Conservation (phyloP, 2,888 invertebrate species). For the Epsilonema sp. region DNA sequence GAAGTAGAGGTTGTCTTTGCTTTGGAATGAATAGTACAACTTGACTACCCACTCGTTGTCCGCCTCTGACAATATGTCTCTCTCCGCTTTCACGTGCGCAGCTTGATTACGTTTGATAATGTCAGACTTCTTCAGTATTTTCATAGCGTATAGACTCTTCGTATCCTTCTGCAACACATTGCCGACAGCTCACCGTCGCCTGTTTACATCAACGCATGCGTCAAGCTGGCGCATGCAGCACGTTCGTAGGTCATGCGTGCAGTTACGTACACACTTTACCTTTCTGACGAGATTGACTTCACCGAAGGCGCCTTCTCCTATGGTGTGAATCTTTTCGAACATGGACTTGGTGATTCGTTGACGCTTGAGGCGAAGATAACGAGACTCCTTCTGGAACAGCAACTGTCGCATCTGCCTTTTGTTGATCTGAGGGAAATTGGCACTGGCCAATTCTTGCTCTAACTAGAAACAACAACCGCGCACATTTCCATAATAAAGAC, state of each 20-base stretch:
- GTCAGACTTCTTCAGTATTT: slow-evolving; percentile 82
- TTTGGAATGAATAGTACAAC: slow-evolving; percentile 87
- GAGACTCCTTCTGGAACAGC: too few relatives aligned
- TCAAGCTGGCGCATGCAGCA: too few relatives aligned
- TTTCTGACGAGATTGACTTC: slow-evolving; percentile 70
- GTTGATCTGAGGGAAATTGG: too few relatives aligned
- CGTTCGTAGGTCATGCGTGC: too few relatives aligned
- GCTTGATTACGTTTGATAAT: slow-evolving; percentile 91
- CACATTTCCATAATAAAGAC: too few relatives aligned
- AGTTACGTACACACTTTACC: too few relatives aligned
- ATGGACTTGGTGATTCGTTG: slow-evolving; percentile 98
- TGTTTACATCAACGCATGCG: too few relatives aligned
- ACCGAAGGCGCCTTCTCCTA: slow-evolving; percentile 94
- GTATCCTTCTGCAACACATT: too few relatives aligned
- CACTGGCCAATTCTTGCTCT: too few relatives aligned
- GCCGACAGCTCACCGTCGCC: too few relatives aligned
- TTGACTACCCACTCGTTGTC: slow-evolving; percentile 99
- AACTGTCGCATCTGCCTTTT: too few relatives aligned
- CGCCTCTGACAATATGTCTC: slow-evolving; percentile 95
- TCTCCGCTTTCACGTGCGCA: slow-evolving; percentile 95
- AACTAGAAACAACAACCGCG: too few relatives aligned
- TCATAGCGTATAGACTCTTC: slow-evolving; percentile 99
- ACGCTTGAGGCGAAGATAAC: slow-evolving; percentile 81
- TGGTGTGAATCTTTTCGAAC: slow-evolving; percentile 71
- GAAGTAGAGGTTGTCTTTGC: slow-evolving; percentile 87